Conservation (phyloP, 2,797 vertebrate genomes). For the Pagetopsis macropterus region DNA sequence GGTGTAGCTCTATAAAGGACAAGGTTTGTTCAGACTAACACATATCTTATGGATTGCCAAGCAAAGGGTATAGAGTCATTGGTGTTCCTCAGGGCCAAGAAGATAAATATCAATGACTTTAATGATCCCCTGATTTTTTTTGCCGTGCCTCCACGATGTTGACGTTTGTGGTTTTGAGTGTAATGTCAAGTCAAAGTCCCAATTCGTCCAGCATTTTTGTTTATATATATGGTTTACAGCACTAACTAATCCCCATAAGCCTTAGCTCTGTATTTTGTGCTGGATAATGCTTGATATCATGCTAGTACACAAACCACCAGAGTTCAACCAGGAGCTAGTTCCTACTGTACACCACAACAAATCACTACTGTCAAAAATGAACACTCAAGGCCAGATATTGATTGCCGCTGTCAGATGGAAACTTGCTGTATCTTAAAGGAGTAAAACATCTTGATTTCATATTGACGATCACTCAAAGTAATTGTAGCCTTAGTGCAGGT, state of each 20-base stretch:
- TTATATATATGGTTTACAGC: neutral
- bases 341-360: neutral
- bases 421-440: constrained; percentile 10
- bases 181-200: neutral
- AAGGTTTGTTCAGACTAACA: neutral
- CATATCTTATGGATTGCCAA: neutral
- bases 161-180: neutral
- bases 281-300: neutral
- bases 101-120: neutral
- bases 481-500: neutral
- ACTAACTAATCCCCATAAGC: neutral
- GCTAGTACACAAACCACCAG: neutral
- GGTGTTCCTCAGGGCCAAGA: neutral
- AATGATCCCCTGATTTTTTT: neutral
- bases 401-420: constrained; percentile 5
- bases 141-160: neutral
- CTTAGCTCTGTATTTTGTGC: neutral
- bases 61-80: neutral
- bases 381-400: constrained; percentile 10
- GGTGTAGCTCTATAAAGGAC: neutral
- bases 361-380: neutral
- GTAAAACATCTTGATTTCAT: neutral
- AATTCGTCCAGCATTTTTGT: neutral
- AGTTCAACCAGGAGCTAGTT: neutral
- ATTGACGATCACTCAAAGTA: neutral